These are phyloP conservation scores for Carcharodon carcharias DNA, from an alignment of 2,797 vertebrate species.

Conservation along the genomic window DNA sequence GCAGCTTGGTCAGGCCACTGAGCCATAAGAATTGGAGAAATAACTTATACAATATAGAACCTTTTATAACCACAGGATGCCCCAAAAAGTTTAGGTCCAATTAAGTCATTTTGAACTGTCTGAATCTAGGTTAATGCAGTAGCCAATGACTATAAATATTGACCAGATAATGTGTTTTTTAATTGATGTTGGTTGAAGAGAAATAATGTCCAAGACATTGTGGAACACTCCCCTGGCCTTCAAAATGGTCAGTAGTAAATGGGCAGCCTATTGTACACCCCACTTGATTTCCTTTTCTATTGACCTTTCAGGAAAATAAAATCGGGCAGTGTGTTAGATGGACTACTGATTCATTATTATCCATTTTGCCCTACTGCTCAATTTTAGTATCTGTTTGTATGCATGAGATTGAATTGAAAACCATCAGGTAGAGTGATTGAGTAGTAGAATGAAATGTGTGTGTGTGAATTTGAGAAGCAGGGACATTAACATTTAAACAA, in stretches of 20 bases:
- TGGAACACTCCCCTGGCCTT: background rate
- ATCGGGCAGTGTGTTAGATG: background rate
- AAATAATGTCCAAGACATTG: background rate
- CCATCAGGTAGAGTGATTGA: background rate
- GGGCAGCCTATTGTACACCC: background rate
- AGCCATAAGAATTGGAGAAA: background rate
- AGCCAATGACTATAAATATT: background rate
- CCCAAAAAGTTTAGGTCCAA: background rate
- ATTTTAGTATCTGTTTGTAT: background rate
- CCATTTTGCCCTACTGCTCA: background rate
- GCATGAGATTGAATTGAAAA: constrained; percentile 13
- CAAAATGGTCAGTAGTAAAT: background rate
- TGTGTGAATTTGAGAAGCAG: background rate
- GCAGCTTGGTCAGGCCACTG: background rate
- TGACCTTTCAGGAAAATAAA: background rate
- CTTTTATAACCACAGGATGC: background rate
- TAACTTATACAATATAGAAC: background rate
- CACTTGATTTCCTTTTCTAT: background rate
- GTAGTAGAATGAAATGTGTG: background rate
- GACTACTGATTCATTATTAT: background rate
- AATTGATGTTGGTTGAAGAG: background rate
- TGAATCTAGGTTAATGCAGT: background rate
- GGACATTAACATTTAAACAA: background rate
- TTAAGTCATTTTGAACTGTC: background rate
- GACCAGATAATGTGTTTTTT: background rate